Evolutionary conservation across 1,140 invertebrate genomes (phyloP), one percentile per base, ranked within the genome.

Genomic region (Gonioctena quinquepunctata): DNA sequence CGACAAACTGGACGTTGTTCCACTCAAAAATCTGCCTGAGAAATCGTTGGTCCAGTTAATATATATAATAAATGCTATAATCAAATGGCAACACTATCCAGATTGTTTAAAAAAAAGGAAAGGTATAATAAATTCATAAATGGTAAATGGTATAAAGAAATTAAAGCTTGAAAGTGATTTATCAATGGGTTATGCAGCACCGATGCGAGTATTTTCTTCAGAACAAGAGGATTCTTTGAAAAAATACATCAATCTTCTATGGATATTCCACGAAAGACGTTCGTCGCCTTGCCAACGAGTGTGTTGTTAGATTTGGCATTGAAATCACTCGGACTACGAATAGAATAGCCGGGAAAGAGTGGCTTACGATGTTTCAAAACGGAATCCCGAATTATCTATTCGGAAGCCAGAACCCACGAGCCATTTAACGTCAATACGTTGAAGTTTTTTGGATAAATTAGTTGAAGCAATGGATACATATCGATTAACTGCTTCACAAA

Each of bases 231-330:
- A 54, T 18, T 54, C 50, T 18, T 18, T 16, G 21, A 54, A 54
- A 54, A 54, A 54, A 0, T 23, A 59, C 59, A 62, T 48, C 26
- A 62, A 62, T 62, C 26, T 62, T 62, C 26, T 48, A 62, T 33
- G 59, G n/a, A 62, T 62, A 62, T 62, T 62, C 28, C 33, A 1
- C 59, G 18, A 62, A 62, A 62, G 26, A 62, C 16, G 59, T 62
- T 18, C 59, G 59, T 33, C 25, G 59, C 25, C 59, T 62, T 62
- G 59, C 13, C 28, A 16, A 62, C n/a, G 59, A 62, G 18, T 62
- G 26, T 62, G 13, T 18, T 62, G 16, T 11, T 62, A 62, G 33
- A 33, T 62, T 62, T 59, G 8, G 23, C 18, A 57, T 59, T 59
- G 22, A 59, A 23, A 8, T 8, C 56, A 23, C 6, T 22, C 23